Evolutionary conservation across 2,113 vertebrate genomes (phyloP).

Genomic region (Boleophthalmus pectinirostris): DNA sequence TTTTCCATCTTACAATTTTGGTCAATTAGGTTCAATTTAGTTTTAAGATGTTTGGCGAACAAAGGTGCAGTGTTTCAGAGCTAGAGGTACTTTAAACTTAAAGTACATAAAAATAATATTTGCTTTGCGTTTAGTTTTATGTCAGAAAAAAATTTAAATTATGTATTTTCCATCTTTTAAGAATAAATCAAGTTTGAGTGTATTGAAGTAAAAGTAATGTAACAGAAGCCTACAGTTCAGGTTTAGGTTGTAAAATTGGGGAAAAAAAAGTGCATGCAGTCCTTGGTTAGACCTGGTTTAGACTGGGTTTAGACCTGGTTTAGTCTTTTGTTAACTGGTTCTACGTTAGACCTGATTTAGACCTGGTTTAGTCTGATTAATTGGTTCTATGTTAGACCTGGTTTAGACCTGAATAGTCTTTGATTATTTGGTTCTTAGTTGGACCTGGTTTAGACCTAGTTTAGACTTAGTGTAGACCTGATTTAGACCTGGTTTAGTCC

Average conservation of each 20-base stretch:
- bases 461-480: no score
- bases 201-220: neutral
- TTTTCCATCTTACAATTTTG: constrained; percentile 65
- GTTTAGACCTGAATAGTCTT: no score
- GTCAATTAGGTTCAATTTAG: constrained; percentile 65
- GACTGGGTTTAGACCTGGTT: neutral
- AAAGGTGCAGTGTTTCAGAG: constrained; percentile 63
- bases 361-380: no score
- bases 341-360: no score
- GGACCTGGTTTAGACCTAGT: no score
- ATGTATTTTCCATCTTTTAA: neutral
- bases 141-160: neutral
- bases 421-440: no score
- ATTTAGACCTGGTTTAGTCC: no score
- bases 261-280: no score
- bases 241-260: neutral
- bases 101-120: neutral
- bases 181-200: neutral
- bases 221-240: neutral
- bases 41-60: constrained; percentile 50
- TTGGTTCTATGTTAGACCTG: no score
- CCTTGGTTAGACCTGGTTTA: neutral
- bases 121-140: neutral
- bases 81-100: constrained; percentile 55
- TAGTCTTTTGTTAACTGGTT: no score